Evolutionary conservation across 2,113 vertebrate species (phyloP).

Genomic region (Hystrix brachyura): DNA sequence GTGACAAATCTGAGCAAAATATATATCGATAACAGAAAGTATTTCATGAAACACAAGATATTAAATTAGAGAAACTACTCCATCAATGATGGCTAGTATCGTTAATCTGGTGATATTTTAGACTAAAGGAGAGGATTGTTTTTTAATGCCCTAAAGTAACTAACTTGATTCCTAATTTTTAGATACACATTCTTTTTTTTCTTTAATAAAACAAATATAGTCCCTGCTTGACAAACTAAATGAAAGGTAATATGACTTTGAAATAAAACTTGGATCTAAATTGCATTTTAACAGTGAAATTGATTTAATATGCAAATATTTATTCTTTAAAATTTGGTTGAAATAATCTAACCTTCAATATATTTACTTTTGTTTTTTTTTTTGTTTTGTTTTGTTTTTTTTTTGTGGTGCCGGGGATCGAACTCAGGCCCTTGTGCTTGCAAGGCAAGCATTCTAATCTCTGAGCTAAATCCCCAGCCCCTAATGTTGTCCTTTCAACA

Average conservation of each 20-base stretch:
- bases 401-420: too few relatives aligned
- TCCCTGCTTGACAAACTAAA: not conserved
- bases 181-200: slow-evolving; percentile 33
- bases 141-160: not conserved
- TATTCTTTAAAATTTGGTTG: slow-evolving; percentile 29
- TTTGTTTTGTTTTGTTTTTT: too few relatives aligned
- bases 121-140: not conserved
- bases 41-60: not conserved
- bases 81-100: not conserved
- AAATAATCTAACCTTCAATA: not conserved
- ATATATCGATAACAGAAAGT: not conserved
- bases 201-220: slow-evolving; percentile 30
- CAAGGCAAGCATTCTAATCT: too few relatives aligned
- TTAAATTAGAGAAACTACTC: not conserved
- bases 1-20: not conserved
- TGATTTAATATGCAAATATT: slow-evolving; percentile 61
- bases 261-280: slow-evolving; percentile 60
- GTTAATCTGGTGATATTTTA: not conserved
- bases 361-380: slow-evolving; percentile 41
- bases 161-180: slow-evolving; percentile 16
- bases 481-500: too few relatives aligned
- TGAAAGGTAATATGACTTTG: slow-evolving; percentile 23
- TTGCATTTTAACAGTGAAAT: slow-evolving; percentile 58
- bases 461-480: too few relatives aligned
- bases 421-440: too few relatives aligned